These are phyloP conservation scores for Mechanitis mazaeus DNA, from an alignment of 2,888 invertebrate genomes.

Conservation along the genomic window DNA sequence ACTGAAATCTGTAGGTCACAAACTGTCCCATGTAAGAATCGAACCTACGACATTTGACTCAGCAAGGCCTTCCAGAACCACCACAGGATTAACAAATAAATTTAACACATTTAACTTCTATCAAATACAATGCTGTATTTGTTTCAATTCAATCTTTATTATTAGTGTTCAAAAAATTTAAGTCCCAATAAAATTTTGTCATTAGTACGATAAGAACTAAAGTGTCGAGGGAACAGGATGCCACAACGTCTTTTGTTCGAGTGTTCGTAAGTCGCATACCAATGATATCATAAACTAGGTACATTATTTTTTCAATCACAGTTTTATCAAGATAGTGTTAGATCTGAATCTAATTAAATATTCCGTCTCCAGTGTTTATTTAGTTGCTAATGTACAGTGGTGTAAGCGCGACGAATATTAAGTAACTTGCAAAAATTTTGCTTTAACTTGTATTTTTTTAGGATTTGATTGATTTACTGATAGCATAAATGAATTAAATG, in stretches of 20 bases:
- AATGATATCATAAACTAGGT: conserved; percentile 54
- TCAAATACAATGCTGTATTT: too few species aligned
- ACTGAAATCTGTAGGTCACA: too few species aligned
- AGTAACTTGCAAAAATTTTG: conserved; percentile 18
- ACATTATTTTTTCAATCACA: conserved; percentile 49
- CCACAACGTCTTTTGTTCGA: conserved; percentile 73
- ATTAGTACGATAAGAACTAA: conserved; percentile 71
- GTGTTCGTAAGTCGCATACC: conserved; percentile 65
- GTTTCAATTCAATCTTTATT: too few species aligned
- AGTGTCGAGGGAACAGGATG: conserved; percentile 70
- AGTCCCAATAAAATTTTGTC: conserved; percentile 73
- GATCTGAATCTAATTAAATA: conserved; percentile 27
- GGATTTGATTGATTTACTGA: conserved; percentile 1
- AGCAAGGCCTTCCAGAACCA: too few species aligned
- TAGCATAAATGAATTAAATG: neutral
- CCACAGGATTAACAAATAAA: too few species aligned
- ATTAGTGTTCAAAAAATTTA: conserved; percentile 47
- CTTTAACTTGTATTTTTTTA: conserved; percentile 1
- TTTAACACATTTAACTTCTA: too few species aligned
- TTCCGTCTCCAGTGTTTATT: conserved; percentile 25
- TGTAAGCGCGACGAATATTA: conserved; percentile 18
- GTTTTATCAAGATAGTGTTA: conserved; percentile 35
- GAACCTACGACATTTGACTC: too few species aligned
- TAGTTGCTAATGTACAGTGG: conserved; percentile 27
- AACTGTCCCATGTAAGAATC: too few species aligned